Evolutionary conservation across 2,797 vertebrate genomes (phyloP).

Genomic region (Poecilia wingei): DNA sequence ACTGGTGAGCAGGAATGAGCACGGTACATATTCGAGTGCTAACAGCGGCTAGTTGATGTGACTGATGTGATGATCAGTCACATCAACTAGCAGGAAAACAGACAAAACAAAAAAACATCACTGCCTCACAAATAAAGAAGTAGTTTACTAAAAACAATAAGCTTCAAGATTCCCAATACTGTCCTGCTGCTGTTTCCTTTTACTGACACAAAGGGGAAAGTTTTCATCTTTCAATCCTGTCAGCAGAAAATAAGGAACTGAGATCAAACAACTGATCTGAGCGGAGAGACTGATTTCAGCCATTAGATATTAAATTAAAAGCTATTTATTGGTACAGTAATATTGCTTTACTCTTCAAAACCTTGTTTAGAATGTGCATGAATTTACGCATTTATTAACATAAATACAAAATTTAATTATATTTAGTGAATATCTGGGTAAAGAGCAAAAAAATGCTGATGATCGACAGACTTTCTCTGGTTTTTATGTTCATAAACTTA

Average conservation of each 20-base stretch:
- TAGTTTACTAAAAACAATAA: not conserved
- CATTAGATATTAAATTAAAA: not conserved
- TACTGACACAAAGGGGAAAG: not conserved
- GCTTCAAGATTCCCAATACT: not conserved
- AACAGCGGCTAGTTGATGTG: too few species aligned
- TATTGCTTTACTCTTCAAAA: not conserved
- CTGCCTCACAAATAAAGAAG: not conserved
- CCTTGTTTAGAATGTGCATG: not conserved
- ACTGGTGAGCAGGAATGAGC: not conserved
- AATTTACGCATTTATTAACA: not conserved
- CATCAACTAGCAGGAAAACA: not conserved
- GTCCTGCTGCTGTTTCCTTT: not conserved
- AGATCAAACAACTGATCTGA: not conserved
- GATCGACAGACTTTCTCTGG: not conserved
- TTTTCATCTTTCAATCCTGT: not conserved
- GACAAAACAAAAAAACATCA: not conserved
- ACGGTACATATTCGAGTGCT: not conserved
- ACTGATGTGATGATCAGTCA: not conserved
- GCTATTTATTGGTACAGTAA: not conserved
- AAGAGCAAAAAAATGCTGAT: not conserved
- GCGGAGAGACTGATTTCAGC: not conserved
- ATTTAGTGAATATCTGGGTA: not conserved
- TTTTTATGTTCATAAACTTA: not conserved
- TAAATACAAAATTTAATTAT: not conserved
- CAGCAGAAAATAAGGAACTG: not conserved